Conservation (phyloP, 2,113 vertebrate genomes). For the Hemiscyllium ocellatum region DNA sequence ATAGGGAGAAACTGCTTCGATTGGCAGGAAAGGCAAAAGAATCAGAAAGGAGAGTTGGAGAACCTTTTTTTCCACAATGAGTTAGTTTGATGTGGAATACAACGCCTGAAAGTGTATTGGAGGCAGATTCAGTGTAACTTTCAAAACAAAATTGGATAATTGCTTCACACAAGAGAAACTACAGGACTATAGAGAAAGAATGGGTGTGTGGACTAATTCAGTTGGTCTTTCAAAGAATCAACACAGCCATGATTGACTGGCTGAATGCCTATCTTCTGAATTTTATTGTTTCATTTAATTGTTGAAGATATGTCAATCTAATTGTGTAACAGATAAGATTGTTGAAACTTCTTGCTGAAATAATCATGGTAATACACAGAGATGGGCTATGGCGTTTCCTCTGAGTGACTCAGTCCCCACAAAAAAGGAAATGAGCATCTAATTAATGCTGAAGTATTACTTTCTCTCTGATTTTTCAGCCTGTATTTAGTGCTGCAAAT, state of each 20-base stretch:
- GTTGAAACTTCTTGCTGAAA: conserved; percentile 65
- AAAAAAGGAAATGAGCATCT: conserved; percentile 43
- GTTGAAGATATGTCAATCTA: neutral
- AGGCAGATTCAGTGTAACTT: neutral
- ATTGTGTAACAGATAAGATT: neutral
- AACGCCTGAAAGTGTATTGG: neutral
- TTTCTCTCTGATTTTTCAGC: conserved; percentile 43
- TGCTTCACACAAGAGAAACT: neutral
- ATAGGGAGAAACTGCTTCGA: neutral
- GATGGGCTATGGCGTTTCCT: conserved; percentile 55
- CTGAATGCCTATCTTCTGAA: neutral
- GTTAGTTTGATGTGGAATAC: neutral
- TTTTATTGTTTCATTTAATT: neutral
- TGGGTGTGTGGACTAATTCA: neutral
- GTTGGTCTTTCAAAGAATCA: neutral
- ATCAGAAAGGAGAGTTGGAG: no score
- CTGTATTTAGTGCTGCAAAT: conserved; percentile 49
- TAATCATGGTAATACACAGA: conserved; percentile 67
- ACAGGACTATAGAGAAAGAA: neutral
- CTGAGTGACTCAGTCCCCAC: conserved; percentile 27
- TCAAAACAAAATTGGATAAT: neutral
- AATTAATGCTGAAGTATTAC: conserved; percentile 43
- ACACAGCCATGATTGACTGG: neutral
- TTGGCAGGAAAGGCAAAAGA: neutral
- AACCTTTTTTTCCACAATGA: no score